Conservation (phyloP, 2,113 vertebrate genomes). For the Pterocles gutturalis region DNA sequence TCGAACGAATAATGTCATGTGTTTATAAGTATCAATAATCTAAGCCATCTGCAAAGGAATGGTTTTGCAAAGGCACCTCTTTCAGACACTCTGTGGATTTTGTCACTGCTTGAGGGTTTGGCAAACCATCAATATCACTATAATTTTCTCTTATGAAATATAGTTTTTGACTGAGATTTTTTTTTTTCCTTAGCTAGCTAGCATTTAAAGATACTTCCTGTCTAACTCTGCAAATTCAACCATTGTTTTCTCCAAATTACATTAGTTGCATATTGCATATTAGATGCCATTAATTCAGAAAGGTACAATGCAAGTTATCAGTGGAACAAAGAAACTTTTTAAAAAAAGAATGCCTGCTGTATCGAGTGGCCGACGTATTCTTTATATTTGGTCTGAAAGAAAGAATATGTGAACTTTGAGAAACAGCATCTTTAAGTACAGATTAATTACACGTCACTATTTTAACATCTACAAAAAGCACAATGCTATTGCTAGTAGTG, state of each 20-base stretch:
- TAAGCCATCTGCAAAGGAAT: conserved; percentile 87
- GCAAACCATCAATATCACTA: conserved; percentile 84
- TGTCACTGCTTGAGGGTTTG: conserved; percentile 93
- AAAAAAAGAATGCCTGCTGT: not conserved
- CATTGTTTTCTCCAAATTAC: conserved; percentile 10
- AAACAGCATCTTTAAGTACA: not conserved
- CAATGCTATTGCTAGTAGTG: not conserved
- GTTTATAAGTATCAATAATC: conserved; percentile 89
- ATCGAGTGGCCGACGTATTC: not conserved
- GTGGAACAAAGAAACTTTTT: not conserved
- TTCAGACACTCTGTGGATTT: conserved; percentile 91
- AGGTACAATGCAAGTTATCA: not conserved
- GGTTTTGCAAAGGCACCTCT: conserved; percentile 86
- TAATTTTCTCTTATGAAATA: conserved; percentile 88
- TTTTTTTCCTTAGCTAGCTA: conserved; percentile 4
- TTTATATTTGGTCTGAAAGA: not conserved
- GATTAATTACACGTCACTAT: not conserved
- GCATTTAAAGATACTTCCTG: conserved; percentile 42
- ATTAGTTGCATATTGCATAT: not conserved
- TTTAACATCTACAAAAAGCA: not conserved
- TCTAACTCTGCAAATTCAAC: conserved; percentile 4
- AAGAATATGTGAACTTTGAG: not conserved
- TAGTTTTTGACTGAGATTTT: conserved; percentile 69
- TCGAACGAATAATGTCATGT: conserved; percentile 82
- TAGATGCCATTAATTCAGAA: conserved; percentile 2